Percentiles rank a stretch among this genome's conserved stretches.
Evolutionary conservation across 2,888 invertebrate species (phyloP).

Genomic region (Eustalomyia histrio): DNA sequence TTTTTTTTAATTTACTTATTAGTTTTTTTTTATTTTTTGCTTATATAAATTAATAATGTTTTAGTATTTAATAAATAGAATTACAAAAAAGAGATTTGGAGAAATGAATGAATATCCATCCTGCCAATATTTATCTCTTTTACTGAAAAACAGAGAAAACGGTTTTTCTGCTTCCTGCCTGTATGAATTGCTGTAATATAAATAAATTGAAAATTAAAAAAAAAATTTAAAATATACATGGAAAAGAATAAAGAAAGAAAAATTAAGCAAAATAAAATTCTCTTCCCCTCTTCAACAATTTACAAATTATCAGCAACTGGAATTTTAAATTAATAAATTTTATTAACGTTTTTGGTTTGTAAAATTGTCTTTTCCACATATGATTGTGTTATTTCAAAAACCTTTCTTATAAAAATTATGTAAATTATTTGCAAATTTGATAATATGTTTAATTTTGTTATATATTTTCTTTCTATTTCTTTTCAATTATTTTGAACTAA

Average conservation of each 20-base stretch:
- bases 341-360: background rate
- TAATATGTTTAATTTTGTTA: constrained; percentile 34
- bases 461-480: constrained; percentile 32
- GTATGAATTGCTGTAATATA: constrained; percentile 34
- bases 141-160: background rate
- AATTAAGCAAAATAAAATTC: constrained; percentile 22
- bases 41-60: constrained; percentile 48
- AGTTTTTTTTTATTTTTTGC: constrained; percentile 38
- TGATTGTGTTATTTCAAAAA: background rate
- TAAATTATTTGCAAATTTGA: constrained; percentile 43
- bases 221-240: background rate
- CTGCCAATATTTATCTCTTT: background rate
- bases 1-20: constrained; percentile 35
- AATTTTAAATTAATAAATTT: background rate
- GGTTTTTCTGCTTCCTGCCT: constrained; percentile 33
- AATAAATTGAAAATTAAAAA: constrained; percentile 28
- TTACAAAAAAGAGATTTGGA: constrained; percentile 21
- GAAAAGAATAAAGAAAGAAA: constrained; percentile 33
- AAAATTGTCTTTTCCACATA: background rate
- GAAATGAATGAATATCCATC: constrained; percentile 9
- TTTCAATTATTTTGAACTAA: constrained; percentile 42
- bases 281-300: background rate
- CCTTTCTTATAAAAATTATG: constrained; percentile 12
- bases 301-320: too few species aligned
- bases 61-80: constrained; percentile 54